These are phyloP conservation scores for Gephyroberyx darwinii DNA, from an alignment of 2,797 vertebrate genomes.

Conservation along the genomic window DNA sequence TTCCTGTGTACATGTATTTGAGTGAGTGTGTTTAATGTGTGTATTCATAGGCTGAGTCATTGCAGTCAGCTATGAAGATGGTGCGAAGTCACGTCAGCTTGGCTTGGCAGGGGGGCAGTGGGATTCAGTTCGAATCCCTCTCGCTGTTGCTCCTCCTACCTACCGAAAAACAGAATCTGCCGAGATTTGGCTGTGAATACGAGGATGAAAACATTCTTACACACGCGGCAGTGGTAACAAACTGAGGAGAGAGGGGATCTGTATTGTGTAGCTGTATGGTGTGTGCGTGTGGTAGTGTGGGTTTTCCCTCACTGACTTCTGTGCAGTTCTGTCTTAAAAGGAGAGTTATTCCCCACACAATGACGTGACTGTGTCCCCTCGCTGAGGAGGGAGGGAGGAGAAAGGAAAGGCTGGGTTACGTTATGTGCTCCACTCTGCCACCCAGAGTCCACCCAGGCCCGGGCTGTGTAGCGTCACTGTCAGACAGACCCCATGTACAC, in stretches of 20 bases:
- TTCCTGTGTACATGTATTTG: conserved; percentile 56
- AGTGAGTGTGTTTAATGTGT: conserved; percentile 49
- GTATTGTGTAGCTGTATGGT: conserved; percentile 38
- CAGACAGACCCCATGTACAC: conserved; percentile 68
- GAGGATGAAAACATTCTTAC: conserved; percentile 55
- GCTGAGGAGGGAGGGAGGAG: conserved; percentile 50
- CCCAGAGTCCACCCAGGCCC: conserved; percentile 73
- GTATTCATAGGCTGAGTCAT: conserved; percentile 74
- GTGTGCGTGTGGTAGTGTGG: conserved; percentile 55
- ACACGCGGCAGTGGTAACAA: conserved; percentile 40
- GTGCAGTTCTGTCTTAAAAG: conserved; percentile 68
- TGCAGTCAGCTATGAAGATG: conserved; percentile 54
- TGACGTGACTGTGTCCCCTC: conserved; percentile 77
- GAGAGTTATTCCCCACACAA: conserved; percentile 73
- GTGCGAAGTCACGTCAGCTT: conserved; percentile 67
- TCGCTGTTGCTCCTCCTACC: conserved; percentile 58
- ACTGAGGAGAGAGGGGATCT: conserved; percentile 49
- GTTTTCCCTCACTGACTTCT: conserved; percentile 71
- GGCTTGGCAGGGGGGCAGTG: conserved; percentile 38
- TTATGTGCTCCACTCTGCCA: conserved; percentile 75
- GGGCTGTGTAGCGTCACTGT: conserved; percentile 73
- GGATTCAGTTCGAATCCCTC: conserved; percentile 57
- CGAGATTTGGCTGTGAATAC: conserved; percentile 50
- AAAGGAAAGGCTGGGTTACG: conserved; percentile 59
- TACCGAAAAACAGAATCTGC: conserved; percentile 60